Evolutionary conservation across 2,113 vertebrate species (phyloP), one percentile per base, ranked within the genome.

Genomic region (Epinephelus moara): DNA sequence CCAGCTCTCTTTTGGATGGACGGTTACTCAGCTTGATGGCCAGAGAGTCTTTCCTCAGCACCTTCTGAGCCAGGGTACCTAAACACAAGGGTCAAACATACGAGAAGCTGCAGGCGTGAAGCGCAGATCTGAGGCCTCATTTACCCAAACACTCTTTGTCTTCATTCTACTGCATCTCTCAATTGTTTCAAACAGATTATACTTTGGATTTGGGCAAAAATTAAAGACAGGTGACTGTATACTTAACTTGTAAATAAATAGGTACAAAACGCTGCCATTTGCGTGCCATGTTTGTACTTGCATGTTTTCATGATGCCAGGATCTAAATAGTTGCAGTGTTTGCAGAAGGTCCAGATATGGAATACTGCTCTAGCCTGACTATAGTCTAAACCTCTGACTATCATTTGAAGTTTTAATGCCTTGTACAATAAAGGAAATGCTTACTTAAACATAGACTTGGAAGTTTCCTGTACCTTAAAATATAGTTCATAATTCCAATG

Each of bases 11-110:
- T 81, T 98, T 98, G 73, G 97, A 98, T 37, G 98, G 98, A 89
- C 98, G 96, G 94, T 99, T 99, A 93, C 98, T 99, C 83, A 99
- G 95, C 93, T 99, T 99, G 94, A 99, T 97, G 86, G 98, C 98
- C 94, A 99, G 93, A 11, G 98, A 99, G 93, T 99, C 98, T 94
- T 99, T 98, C 91, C 98, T 96, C 92, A 98, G 96, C 83, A 99
- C 97, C 91, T 99, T 99, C 95, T 96, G 96, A 88, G 98, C 98
- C 89, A 99, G 91, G 21, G 98, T 95, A 92, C 97, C 98, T 99
- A 72, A 71, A 88, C 5, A 33, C 52, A 73, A 56, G 1, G 11
- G 30, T 21, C 55, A 84, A 60, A 69, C 12, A 56, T 50, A 15
- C 69, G 33, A 57, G 53, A 17, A 40, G 30, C 27, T 40, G 47